Base-by-base conservation (phyloP, 2,888 invertebrate species). In the Apomyelois bistriatella region DNA sequence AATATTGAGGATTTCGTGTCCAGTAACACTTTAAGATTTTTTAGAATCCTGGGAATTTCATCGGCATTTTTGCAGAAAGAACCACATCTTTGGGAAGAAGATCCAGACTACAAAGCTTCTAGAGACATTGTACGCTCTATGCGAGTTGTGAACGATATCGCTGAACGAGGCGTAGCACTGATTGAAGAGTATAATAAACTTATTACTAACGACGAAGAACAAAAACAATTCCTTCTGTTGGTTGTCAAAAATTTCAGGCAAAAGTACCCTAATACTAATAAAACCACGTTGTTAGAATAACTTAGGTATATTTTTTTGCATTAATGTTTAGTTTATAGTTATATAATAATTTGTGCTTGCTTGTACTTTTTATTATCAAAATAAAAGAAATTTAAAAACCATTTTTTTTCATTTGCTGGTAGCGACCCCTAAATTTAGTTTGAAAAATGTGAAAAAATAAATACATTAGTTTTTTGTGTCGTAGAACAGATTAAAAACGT, bases 1-100 rank as follows among this genome's bases (percentile, higher is more conserved):
- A 55, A 43, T 48, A 48, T 55, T 35, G 52, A 55, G 38, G 28
- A 52, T 38, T 55, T 52, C 13, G 55, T 52, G 12, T 15, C 41
- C 38, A 43, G 43, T 38, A 55, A 55, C 13, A 37, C 52, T 17
- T 47, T 53, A 28, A 52, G 36, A 52, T 52, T 36, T 37, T 48
- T 38, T 16, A 16, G 12, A 17, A 47, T 49, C 10, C 46, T 49
- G 10, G 46, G 52, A 10, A 46, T 52, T 6, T 35, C 55, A 28
- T 37, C 51, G 17, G 10, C 3, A 32, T 53, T 53, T 35, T 43
- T 53, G 54, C 13, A 54, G 48, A 54, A 52, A 55, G 48, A 48
- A 42, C 30, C 48, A 48, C 15, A 13, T 41, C 50, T 37, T 48
- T 54, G 54, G 49, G 38, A 43, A 43, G 49, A 50, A 50, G 54